Percentiles rank a stretch among this genome's conserved stretches.
Evolutionary conservation across 1,140 invertebrate species (phyloP).

Genomic region (Atta cephalotes): DNA sequence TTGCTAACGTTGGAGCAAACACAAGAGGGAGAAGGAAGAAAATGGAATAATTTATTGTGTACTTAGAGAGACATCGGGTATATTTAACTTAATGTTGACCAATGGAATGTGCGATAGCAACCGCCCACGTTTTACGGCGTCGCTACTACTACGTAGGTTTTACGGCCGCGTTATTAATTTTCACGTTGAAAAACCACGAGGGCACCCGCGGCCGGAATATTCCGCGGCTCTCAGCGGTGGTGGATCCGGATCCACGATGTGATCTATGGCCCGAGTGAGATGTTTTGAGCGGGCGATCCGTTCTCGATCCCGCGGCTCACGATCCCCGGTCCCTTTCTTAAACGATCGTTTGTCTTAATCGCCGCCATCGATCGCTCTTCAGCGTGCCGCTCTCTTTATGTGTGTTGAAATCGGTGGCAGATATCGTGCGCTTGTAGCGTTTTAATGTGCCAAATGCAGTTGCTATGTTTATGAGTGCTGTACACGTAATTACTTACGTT

Average conservation of each 20-base stretch:
- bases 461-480: background rate
- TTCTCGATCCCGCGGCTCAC: constrained; percentile 78
- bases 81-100: constrained; percentile 59
- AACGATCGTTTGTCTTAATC: constrained; percentile 85
- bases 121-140: constrained; percentile 72
- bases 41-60: constrained; percentile 23
- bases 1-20: background rate
- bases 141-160: constrained; percentile 69
- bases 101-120: constrained; percentile 60
- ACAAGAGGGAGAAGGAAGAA: background rate
- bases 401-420: constrained; percentile 74
- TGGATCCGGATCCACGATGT: constrained; percentile 74
- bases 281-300: constrained; percentile 84
- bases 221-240: constrained; percentile 72
- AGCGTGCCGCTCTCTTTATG: constrained; percentile 61
- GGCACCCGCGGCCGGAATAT: constrained; percentile 68
- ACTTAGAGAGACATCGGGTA: constrained; percentile 38
- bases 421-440: constrained; percentile 66
- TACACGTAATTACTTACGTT: background rate
- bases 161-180: constrained; percentile 76
- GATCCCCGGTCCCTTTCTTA: constrained; percentile 77
- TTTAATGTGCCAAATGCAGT: constrained; percentile 29
- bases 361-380: constrained; percentile 79
- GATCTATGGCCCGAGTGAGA: constrained; percentile 85
- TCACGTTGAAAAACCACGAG: constrained; percentile 75